Conservation (phyloP, 2,113 vertebrate genomes). For the Hystrix brachyura region DNA sequence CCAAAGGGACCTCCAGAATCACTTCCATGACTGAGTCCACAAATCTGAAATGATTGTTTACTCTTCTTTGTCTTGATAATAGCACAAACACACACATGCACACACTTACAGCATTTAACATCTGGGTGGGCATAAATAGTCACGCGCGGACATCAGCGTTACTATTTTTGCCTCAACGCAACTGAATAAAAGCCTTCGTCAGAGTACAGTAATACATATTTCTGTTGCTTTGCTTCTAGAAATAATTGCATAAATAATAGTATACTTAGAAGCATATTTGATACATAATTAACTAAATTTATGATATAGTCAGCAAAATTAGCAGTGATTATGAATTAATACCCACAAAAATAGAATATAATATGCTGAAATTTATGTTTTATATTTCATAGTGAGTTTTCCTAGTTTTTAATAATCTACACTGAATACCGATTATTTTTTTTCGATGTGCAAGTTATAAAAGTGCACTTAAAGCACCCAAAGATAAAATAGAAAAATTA, state of each 20-base stretch:
- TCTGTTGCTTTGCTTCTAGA: constrained; percentile 4
- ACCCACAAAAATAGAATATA: background rate
- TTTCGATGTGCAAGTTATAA: background rate
- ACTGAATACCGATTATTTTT: background rate
- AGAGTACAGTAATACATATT: background rate
- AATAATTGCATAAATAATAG: background rate
- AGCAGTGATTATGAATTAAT: background rate
- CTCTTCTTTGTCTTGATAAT: constrained; percentile 12
- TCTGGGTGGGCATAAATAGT: constrained; percentile 1
- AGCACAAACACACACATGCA: background rate
- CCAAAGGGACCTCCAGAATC: background rate
- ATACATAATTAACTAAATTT: constrained; percentile 1
- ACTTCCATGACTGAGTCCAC: background rate
- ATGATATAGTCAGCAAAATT: background rate
- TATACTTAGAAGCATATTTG: background rate
- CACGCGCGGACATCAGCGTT: background rate
- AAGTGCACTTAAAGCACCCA: background rate
- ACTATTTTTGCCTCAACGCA: background rate
- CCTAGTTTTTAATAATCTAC: background rate
- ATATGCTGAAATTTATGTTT: background rate
- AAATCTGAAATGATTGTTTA: constrained; percentile 43
- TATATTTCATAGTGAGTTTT: background rate
- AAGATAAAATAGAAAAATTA: background rate
- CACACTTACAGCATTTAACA: constrained; percentile 13
- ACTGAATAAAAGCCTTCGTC: constrained; percentile 18